Evolutionary conservation across 2,113 vertebrate species (phyloP), one percentile per base, ranked within the genome.

Genomic region (Sterna hirundo): DNA sequence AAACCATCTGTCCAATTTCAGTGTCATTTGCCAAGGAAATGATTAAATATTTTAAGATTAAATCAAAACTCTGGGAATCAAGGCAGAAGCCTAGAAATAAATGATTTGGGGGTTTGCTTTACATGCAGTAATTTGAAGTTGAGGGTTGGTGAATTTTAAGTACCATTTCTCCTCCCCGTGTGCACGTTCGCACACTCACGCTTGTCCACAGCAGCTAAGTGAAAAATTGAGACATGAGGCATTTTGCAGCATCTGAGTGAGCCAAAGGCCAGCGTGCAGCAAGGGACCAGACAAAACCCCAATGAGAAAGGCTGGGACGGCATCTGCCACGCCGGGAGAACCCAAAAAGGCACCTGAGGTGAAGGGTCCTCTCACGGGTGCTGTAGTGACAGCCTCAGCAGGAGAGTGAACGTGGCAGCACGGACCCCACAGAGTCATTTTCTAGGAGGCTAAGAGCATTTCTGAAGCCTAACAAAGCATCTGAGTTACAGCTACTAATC

Each of bases 1-100:
- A 96, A 95, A 93, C 96, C 95, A 97, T 97, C 97, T 97, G 97
- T 93, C 95, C 95, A 96, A 94, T 90, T 94, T 94, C 95, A 91
- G 86, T 94, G 77, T 96, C 91, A 95, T 95, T 96, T 95, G 92
- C 91, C 75, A 94, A 95, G 82, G 81, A 96, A 96, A 97, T 91
- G 38, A 97, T 97, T 96, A 96, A 97, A 94, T 95, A 90, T 94
- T 95, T 94, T 92, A 94, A 91, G 89, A 97, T 88, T 96, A 96
- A 96, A 94, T 95, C 92, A 93, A 93, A 96, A 93, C 69, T 88
- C 30, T 72, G 52, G 47, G 77, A 94, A 92, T 85, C 64, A 81
- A 93, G 81, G 58, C 17, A 55, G 64, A 77, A 94, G 44, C 52
- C 71, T 92, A 85, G 93, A 86, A 95, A 81, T 27, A 93, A 93